Base-by-base conservation (phyloP, 2,113 vertebrate species). In the Mastomys coucha region DNA sequence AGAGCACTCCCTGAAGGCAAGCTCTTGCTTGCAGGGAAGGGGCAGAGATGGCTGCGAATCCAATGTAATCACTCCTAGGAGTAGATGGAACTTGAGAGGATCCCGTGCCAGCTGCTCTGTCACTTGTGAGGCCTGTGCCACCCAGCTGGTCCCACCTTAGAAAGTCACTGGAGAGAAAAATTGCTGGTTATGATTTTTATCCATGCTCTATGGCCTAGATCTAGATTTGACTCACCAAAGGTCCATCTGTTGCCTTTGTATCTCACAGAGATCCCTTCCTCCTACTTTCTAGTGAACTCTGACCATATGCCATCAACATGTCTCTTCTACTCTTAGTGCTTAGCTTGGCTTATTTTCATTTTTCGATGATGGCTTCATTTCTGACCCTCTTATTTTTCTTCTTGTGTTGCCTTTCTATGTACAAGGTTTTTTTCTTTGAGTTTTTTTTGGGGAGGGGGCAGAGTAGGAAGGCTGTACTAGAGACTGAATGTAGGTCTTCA, bases 191-290 rank as follows among this genome's bases (percentile, higher is more conserved):
- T 91, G 75, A 65, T 93, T 70, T 82, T 87, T 93, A 73, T 26
- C 49, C 14, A 78, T 67, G 26, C 17, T 91, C 42, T 56, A 91
- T 89, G 76, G 51, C 56, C 93, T 12, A 80, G 22, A 78, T 94
- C 24, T 95, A 93, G 75, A 78, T 49, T 87, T 90, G 60, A 26
- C 36, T 89, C 51, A 73, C 51, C 28, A n/a, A 91, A 96, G 77
- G 63, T 24, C 11, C 69, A 88, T 85, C 39, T 39, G 22, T 67
- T 42, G 80, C 13, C 51, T 94, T 77, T 89, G 49, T 91, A 76
- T 51, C 22, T 82, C 49, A 33, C 33, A 86, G n/a, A 76, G 65
- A 80, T 89, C 45, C 42, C 17, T 89, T 36, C 36, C 39, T 95
- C 22, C 8, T 20, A 81, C n/a, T 56, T 93, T 81, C 60, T 20